Conservation (phyloP, 2,797 vertebrate genomes). For the Iguana delicatissima region DNA sequence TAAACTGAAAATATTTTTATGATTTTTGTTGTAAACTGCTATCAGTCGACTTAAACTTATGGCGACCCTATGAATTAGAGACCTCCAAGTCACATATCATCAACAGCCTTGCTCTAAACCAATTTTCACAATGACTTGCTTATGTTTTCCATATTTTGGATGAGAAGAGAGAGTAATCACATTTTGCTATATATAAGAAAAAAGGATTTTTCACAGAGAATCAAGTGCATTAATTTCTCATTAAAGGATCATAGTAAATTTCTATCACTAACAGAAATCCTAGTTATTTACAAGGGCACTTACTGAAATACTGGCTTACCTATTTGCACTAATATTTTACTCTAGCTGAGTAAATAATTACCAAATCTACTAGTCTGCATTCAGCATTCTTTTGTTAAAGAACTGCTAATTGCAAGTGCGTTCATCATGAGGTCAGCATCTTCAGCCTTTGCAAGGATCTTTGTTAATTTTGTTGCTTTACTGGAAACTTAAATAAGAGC, state of each 20-base stretch:
- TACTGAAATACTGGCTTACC: background rate
- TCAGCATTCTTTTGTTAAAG: background rate
- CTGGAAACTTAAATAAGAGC: slow-evolving; percentile 53
- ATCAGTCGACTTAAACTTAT: too few relatives aligned
- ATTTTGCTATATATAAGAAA: background rate
- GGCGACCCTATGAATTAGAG: too few relatives aligned
- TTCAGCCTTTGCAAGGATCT: background rate
- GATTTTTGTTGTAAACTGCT: too few relatives aligned
- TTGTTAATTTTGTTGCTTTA: slow-evolving; percentile 45
- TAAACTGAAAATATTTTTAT: background rate
- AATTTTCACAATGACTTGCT: background rate
- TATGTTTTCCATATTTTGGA: background rate
- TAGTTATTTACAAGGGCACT: background rate
- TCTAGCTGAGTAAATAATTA: background rate
- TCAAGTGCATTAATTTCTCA: background rate
- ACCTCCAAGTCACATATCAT: too few relatives aligned
- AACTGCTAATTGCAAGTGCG: background rate
- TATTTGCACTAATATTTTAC: background rate
- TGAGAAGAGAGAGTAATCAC: background rate
- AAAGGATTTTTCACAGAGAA: background rate
- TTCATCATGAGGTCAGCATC: background rate
- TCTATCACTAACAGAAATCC: background rate
- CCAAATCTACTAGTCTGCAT: background rate
- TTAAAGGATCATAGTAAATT: background rate
- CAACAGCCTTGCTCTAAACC: too few relatives aligned